Conservation (phyloP, 2,113 vertebrate genomes). For the Gopherus evgoodei region DNA sequence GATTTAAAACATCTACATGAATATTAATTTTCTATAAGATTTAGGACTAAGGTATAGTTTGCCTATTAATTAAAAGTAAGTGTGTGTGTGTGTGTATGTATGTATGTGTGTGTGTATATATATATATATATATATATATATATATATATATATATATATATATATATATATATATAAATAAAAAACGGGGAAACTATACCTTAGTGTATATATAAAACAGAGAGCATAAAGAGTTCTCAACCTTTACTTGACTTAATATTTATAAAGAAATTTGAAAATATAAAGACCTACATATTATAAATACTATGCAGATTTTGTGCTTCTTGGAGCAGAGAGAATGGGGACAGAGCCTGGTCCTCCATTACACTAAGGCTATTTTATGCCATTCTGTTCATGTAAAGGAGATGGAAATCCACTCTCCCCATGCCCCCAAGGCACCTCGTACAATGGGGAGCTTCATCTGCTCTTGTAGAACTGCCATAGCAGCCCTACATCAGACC, state of each 20-base stretch:
- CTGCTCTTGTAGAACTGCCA: background rate
- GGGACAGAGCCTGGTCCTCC: background rate
- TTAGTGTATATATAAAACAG: no score
- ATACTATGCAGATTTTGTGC: slow-evolving; percentile 41
- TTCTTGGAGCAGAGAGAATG: slow-evolving; percentile 32
- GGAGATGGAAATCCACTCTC: background rate
- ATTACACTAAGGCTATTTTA: slow-evolving; percentile 15
- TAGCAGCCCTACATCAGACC: background rate
- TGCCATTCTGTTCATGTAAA: background rate
- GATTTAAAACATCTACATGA: slow-evolving; percentile 40
- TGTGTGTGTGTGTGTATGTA: no score
- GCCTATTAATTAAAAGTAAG: background rate
- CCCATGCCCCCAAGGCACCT: no score
- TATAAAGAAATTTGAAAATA: background rate
- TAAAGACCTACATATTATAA: background rate
- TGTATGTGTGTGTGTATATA: no score
- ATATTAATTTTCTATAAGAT: background rate
- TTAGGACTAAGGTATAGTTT: background rate
- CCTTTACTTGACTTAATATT: background rate
- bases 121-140: no score
- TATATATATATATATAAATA: no score
- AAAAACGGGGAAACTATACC: no score
- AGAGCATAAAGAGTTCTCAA: background rate
- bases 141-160: no score
- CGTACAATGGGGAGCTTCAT: background rate